phyloP scores from a whole-genome alignment of 2,888 invertebrate genomes.

The Gandaritis pyraliata region DNA sequence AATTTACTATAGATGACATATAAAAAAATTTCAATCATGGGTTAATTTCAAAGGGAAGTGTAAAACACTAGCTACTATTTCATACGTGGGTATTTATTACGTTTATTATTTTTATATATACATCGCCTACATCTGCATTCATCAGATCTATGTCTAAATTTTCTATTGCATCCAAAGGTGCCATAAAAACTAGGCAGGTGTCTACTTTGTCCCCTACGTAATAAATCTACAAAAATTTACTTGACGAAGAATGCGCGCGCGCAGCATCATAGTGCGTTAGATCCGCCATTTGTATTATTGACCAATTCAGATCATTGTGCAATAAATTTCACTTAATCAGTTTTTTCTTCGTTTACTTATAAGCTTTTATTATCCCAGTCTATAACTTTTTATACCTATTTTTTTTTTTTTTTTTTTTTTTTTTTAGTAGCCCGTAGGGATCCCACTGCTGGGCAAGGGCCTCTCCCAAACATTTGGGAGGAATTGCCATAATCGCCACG shows the following conservation, averaged over 20 bases:
- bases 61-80: background rate
- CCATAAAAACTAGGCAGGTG: constrained; percentile 51
- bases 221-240: constrained; percentile 58
- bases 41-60: background rate
- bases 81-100: constrained; percentile 1
- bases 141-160: constrained; percentile 26
- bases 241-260: constrained; percentile 55
- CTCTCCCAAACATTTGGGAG: too few species aligned
- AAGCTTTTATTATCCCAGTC: too few species aligned
- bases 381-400: too few species aligned
- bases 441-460: too few species aligned
- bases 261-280: constrained; percentile 52
- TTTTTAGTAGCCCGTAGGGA: too few species aligned
- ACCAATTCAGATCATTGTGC: constrained; percentile 49
- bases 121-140: constrained; percentile 25
- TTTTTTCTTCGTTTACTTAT: constrained; percentile 24
- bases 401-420: background rate
- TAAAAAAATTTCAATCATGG: too few species aligned
- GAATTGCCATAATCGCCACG: too few species aligned
- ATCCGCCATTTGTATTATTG: constrained; percentile 40
- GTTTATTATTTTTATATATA: constrained; percentile 9
- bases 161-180: constrained; percentile 11
- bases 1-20: too few species aligned
- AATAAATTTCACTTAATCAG: constrained; percentile 47
- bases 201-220: constrained; percentile 48